Base-by-base conservation (phyloP, 2,888 invertebrate species). In the Spatulosminthurus flaviceps region DNA sequence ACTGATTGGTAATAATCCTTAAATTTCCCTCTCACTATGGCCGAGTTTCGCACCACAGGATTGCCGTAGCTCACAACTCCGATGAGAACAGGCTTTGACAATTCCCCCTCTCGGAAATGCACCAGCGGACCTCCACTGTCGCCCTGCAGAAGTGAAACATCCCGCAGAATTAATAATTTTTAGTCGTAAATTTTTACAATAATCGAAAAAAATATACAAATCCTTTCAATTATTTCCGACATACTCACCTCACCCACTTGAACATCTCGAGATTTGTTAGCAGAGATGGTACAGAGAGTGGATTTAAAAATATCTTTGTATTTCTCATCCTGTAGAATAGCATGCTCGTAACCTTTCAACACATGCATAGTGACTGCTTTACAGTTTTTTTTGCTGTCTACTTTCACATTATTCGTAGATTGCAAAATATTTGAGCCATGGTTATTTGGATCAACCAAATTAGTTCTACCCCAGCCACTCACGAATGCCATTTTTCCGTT, bases 1-100 rank as follows among this genome's bases (percentile, higher is more conserved):
- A 84, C 83, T 4, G 81, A 82, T 7, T 82, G 79, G 75, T 77
- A 84, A 64, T 78, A 84, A 42, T 84, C 84, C 0, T 83, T 76
- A 42, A 79, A 82, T 22, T 72, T 78, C 2, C 43, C 16, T 2
- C 71, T 42, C 2, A 64, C 21, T 2, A 29, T 67, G 7, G 69
- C n/a, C 24, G 21, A 2, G 7, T 1, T 5, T 22, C 11, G 0
- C 9, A 34, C 29, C 9, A 64, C 29, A 21, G 29, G 74, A 34
- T 7, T 64, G 7, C 81, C 82, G 60, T 82, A 84, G 51, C 83
- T 83, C 5, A 84, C 84, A 4, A 84, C 73, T 5, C 84, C 84
- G 16, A 81, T 80, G 5, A 83, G 79, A 19, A 82, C 75, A 1
- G 83, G 82, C 34, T 82, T 67, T 34, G 28, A 51, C 0, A 34